phyloP scores from a whole-genome alignment of 1,140 invertebrate genomes.

The Brachionus plicatilis region DNA sequence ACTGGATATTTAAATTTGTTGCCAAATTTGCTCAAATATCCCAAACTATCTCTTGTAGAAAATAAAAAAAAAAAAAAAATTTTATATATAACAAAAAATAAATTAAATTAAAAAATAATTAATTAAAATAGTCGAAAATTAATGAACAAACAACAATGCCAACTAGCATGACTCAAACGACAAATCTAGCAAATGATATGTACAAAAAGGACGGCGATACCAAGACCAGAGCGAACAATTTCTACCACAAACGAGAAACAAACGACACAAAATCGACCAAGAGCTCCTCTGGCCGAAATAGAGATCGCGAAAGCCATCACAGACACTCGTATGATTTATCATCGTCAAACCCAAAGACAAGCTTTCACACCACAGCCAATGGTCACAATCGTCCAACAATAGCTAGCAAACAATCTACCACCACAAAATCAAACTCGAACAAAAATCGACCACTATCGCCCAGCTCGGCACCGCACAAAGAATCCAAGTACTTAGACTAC shows the following conservation, averaged over 20 bases:
- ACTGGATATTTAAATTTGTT: neutral
- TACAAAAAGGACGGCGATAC: constrained; percentile 11
- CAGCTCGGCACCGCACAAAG: neutral
- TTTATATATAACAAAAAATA: neutral
- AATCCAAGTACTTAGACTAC: constrained; percentile 6
- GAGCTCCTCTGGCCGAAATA: neutral
- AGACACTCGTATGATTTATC: constrained; percentile 16
- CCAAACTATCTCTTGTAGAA: neutral
- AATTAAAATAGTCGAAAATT: neutral
- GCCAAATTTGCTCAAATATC: neutral
- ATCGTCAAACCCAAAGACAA: neutral
- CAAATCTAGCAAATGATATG: constrained; percentile 8
- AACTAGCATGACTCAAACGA: constrained; percentile 6
- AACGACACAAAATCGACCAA: neutral
- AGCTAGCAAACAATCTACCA: neutral
- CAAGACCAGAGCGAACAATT: neutral
- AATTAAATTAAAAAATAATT: neutral
- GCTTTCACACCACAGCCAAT: neutral
- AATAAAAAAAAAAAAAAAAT: neutral
- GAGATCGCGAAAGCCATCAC: constrained; percentile 15
- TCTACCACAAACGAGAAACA: neutral
- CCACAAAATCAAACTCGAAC: neutral
- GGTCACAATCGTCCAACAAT: neutral
- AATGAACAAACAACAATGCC: constrained; percentile 23
- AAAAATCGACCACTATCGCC: neutral